Evolutionary conservation across 2,113 vertebrate genomes (phyloP).

Genomic region (Odontophorus gujanensis): DNA sequence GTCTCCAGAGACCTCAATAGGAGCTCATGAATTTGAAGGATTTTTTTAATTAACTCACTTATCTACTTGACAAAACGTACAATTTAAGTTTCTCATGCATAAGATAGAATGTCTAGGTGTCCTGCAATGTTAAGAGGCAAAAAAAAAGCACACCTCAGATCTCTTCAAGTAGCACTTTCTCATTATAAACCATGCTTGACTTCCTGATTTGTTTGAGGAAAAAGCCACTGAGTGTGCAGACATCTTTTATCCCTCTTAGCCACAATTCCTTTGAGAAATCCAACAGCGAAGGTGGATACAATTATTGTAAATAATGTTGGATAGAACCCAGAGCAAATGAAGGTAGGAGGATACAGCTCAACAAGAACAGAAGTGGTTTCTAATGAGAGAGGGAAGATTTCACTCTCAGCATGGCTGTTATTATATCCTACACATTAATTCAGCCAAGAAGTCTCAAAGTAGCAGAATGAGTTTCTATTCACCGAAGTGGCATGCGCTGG

Average conservation of each 20-base stretch:
- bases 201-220: conserved; percentile 66
- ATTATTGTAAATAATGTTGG: conserved; percentile 65
- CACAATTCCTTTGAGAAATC: conserved; percentile 59
- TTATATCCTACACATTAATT: conserved; percentile 60
- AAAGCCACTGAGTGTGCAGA: conserved; percentile 55
- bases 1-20: background rate
- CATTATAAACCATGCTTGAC: conserved; percentile 38
- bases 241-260: conserved; percentile 50
- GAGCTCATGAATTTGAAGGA: background rate
- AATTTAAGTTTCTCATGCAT: background rate
- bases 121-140: conserved; percentile 23
- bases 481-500: background rate
- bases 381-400: conserved; percentile 64
- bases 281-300: conserved; percentile 57
- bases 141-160: conserved; percentile 23
- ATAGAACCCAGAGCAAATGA: conserved; percentile 44
- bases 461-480: conserved; percentile 4
- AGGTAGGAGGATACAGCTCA: conserved; percentile 63
- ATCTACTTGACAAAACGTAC: conserved; percentile 19
- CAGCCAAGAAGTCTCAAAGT: conserved; percentile 25
- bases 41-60: conserved; percentile 21
- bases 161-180: conserved; percentile 54
- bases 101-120: conserved; percentile 11
- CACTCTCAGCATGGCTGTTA: conserved; percentile 60
- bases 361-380: conserved; percentile 67